Evolutionary conservation across 2,113 vertebrate genomes (phyloP).

Genomic region (Proterorhinus semilunaris): DNA sequence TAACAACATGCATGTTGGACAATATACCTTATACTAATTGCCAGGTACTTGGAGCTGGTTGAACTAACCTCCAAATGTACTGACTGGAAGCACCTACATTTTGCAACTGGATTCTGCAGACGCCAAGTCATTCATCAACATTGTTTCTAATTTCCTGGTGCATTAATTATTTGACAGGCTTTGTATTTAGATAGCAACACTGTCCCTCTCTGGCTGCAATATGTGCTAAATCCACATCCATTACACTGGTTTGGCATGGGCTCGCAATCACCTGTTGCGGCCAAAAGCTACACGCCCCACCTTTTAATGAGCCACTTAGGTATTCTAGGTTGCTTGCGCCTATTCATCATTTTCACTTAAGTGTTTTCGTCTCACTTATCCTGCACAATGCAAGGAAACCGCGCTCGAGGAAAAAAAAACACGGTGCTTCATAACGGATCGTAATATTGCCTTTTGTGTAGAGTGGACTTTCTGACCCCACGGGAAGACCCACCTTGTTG

Average conservation of each 20-base stretch:
- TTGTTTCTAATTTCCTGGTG: neutral
- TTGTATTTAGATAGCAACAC: neutral
- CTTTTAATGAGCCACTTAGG: conserved; percentile 44
- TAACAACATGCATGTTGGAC: neutral
- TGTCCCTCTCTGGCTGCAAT: neutral
- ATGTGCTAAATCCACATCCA: neutral
- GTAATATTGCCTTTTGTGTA: conserved; percentile 11
- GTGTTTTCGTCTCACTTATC: neutral
- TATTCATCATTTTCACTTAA: conserved; percentile 38
- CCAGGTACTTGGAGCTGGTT: neutral
- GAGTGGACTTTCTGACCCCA: conserved; percentile 43
- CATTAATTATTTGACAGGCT: neutral
- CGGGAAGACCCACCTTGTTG: conserved; percentile 69
- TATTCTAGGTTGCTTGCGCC: conserved; percentile 39
- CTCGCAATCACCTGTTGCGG: neutral
- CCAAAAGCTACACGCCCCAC: neutral
- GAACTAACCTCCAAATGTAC: neutral
- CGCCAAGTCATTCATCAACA: neutral
- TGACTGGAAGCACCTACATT: neutral
- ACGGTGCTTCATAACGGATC: conserved; percentile 18
- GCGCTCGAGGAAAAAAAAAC: conserved; percentile 20
- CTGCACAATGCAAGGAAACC: conserved; percentile 69
- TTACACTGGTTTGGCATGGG: neutral
- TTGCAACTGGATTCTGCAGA: neutral
- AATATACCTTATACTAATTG: neutral